Evolutionary conservation across 2,888 invertebrate genomes (phyloP), one percentile per base, ranked within the genome.

Genomic region (Sicus ferrugineus): DNA sequence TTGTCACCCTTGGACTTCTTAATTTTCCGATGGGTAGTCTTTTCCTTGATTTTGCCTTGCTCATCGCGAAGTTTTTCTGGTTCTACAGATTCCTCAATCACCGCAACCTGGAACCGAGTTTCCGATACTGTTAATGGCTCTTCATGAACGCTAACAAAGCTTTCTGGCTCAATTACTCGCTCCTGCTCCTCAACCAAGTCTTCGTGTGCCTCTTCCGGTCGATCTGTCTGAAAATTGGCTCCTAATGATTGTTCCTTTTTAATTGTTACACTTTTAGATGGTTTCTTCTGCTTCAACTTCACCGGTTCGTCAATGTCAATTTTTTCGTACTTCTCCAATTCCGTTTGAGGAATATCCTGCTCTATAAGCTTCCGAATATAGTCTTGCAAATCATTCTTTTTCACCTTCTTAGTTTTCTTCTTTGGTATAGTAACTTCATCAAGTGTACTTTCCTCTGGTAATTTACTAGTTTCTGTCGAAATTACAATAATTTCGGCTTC

Each of bases 241-340:
- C 7, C 26, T 73, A 48, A 76, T 77, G n/a, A 54, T 69, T 64
- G 70, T 73, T 67, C 76, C 77, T 48, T 70, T 28, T 67, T 72
- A 5, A 73, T 59, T 4, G 46, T 59, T 1, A 65, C 74, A 26
- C 69, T 52, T 61, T 80, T 81, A 11, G 71, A 72, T 67, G 75
- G 74, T 54, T 2, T 50, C 50, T 50, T 54, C 62, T 79, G 80
- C 71, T 83, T 85, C 54, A 78, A 85, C 79, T 80, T 85, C 74
- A 84, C 81, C 7, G 83, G 81, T 69, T 84, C 81, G 58, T 86
- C 86, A 16, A 85, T 72, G 30, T 84, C 84, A 9, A 84, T 77
- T 74, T 86, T 85, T 76, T 86, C 85, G 46, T 86, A 84, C 74
- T 86, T 85, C 69, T 87, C 85, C 2, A 85, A 79, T 72, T 85